Evolutionary conservation across 2,113 vertebrate species (phyloP), one percentile per base, ranked within the genome.

Genomic region (Litocranius walleri): DNA sequence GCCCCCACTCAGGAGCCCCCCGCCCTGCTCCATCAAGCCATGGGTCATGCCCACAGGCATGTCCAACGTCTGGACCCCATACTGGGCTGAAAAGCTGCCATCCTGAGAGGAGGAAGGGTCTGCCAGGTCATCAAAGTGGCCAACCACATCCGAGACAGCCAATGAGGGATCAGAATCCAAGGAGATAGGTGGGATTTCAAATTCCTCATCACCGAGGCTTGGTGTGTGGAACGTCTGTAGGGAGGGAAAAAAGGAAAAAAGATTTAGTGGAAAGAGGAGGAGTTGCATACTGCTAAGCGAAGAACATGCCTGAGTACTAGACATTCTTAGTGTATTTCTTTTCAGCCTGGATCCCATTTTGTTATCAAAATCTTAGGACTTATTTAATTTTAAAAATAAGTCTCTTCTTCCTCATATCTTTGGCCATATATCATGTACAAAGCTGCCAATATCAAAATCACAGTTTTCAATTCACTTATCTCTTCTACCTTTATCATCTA

Each of bases 121-220:
- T 1, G 99, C 98, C 95, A 99, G 98, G 97, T 99, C 99, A 86
- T 99, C 99, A 12, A 99, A 99, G 90, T 99, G 99, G 23, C 99
- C 99, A 97, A 99, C 99, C 84, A 99, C 99, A 40, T 99, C 99
- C 0, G 99, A 99, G 59, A 99, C 99, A n/a, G 99, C 99, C 96
- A 99, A 98, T 7, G 99, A 98, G 0, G 99, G 99, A 98, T 99
- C 99, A 0, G 99, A 99, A 96, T 99, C 99, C 98, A 99, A 96
- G 0, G 99, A 99, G 96, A 99, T 99, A 96, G 99, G 99, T 0
- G 99, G 99, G 80, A 99, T 99, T 98, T 99, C 99, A 50, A 99
- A 99, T 98, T 99, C 99, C 97, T 99, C 99, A 98, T 99, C 99
- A 23, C 99, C 99, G 56, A 99, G 98, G 97, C 99, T 99, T 88